These are phyloP conservation scores for Phaethon lepturus DNA, from an alignment of 2,113 vertebrate species.

Conservation along the genomic window DNA sequence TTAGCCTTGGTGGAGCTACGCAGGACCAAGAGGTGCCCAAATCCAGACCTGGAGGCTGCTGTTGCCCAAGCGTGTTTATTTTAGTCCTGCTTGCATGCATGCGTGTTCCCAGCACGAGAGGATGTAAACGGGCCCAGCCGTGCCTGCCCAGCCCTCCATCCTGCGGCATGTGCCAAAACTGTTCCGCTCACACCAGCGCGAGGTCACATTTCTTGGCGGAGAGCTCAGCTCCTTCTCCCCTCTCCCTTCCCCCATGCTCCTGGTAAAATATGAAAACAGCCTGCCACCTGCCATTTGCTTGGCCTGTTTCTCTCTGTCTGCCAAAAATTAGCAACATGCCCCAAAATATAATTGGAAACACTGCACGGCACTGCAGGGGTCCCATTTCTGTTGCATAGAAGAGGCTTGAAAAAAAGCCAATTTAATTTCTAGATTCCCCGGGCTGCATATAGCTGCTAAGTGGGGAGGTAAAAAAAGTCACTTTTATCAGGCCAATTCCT, in stretches of 20 bases:
- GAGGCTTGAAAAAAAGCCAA: conserved; percentile 59
- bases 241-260: conserved; percentile 28
- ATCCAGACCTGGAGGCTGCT: not conserved
- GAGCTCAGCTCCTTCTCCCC: not conserved
- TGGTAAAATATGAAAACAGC: conserved; percentile 48
- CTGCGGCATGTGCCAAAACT: not conserved
- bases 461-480: not conserved
- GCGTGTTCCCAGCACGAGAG: not conserved
- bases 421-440: conserved; percentile 57
- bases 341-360: conserved; percentile 70
- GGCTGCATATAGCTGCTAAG: conserved; percentile 30
- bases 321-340: conserved; percentile 64
- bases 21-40: not conserved
- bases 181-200: not conserved
- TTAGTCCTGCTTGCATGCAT: not conserved
- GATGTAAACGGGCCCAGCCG: not conserved
- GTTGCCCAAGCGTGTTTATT: not conserved
- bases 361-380: conserved; percentile 50
- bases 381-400: conserved; percentile 34
- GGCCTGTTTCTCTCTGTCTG: conserved; percentile 35
- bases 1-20: not conserved
- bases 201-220: conserved; percentile 39
- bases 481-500: conserved; percentile 57
- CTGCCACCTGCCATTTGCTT: conserved; percentile 68
- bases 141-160: not conserved